A percentile compares a stretch with the other conserved stretches of the same genome.
phyloP scores from a whole-genome alignment of 2,888 invertebrate genomes.

The Dryocosmus kuriphilus region DNA sequence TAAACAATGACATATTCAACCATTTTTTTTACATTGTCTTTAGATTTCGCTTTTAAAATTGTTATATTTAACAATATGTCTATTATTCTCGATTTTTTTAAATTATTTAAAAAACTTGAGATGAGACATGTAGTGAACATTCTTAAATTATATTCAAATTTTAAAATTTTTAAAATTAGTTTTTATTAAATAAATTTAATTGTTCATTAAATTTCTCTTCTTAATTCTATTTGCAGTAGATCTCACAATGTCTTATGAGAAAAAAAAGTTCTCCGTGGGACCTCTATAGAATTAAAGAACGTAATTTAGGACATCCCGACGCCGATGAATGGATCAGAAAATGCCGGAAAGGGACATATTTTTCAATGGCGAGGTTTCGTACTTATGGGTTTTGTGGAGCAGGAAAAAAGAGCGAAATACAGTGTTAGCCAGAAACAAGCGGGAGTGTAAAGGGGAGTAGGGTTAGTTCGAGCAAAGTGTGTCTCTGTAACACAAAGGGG shows the following conservation, averaged over 20 bases:
- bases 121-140: too few species aligned
- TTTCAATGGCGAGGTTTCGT: constrained; percentile 20
- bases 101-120: too few species aligned
- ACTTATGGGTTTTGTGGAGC: not conserved
- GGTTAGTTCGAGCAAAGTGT: constrained; percentile 64
- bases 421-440: constrained; percentile 14
- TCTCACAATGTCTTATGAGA: not conserved
- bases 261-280: not conserved
- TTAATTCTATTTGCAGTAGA: not conserved
- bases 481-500: constrained; percentile 71
- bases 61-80: too few species aligned
- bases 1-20: too few species aligned
- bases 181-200: too few species aligned
- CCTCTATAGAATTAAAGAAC: constrained; percentile 11
- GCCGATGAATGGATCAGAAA: constrained; percentile 10
- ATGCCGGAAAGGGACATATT: constrained; percentile 26
- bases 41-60: too few species aligned
- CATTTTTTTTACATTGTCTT: too few species aligned
- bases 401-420: constrained; percentile 27
- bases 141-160: too few species aligned
- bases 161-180: too few species aligned
- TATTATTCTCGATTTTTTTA: too few species aligned
- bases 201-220: too few species aligned
- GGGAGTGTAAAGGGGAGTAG: constrained; percentile 44
- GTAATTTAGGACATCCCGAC: constrained; percentile 13